Evolutionary conservation across 2,797 vertebrate genomes (phyloP).

Genomic region (Brachyrhaphis roseni): DNA sequence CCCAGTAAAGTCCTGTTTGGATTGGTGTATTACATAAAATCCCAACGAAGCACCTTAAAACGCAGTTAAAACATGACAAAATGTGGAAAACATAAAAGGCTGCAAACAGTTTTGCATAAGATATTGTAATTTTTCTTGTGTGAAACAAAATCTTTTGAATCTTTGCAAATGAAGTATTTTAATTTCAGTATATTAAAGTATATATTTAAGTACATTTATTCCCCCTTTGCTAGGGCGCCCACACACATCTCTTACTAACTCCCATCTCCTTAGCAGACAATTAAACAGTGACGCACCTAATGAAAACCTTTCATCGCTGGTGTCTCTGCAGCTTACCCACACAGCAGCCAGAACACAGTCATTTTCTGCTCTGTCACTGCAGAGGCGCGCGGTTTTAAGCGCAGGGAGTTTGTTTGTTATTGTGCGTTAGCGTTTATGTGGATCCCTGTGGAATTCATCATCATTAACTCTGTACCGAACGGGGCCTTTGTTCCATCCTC

Average conservation of each 20-base stretch:
- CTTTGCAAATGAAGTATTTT: conserved; percentile 6
- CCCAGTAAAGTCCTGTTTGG: background rate
- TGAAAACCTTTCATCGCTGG: conserved; percentile 43
- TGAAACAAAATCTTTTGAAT: background rate
- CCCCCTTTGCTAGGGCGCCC: conserved; percentile 17
- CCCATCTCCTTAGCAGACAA: conserved; percentile 13
- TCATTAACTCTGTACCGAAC: conserved; percentile 37
- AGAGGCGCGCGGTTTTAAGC: conserved; percentile 22
- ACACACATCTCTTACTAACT: conserved; percentile 14
- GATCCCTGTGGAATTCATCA: conserved; percentile 19
- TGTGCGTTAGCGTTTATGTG: conserved; percentile 29
- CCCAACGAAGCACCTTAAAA: background rate
- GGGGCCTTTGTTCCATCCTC: conserved; percentile 13
- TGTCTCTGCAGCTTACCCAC: conserved; percentile 24
- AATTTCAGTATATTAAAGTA: background rate
- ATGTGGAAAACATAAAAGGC: background rate
- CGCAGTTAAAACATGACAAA: background rate
- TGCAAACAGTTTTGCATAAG: background rate
- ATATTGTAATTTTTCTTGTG: background rate
- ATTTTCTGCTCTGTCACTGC: conserved; percentile 35
- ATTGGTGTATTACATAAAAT: background rate
- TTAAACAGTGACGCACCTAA: conserved; percentile 45
- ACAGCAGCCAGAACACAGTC: conserved; percentile 27
- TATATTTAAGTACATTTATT: too few relatives aligned
- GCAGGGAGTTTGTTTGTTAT: conserved; percentile 23